A percentile compares a stretch with the other conserved stretches of the same genome.
Conservation (phyloP, 53 echinoderm and acorn worm genomes). For the Actinopyga echinites region DNA sequence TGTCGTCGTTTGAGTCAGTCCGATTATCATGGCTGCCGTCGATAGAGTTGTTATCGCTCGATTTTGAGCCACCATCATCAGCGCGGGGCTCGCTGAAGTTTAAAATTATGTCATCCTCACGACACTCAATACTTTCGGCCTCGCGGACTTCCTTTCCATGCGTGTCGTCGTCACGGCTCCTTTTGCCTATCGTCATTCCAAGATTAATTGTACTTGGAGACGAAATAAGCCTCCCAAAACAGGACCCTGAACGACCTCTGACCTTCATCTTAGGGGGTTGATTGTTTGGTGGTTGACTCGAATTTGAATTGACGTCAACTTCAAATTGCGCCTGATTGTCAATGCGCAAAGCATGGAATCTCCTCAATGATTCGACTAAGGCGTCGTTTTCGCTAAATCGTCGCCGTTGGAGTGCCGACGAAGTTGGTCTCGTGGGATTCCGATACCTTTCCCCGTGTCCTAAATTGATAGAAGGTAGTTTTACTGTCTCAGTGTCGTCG, state of each 20-base stretch:
- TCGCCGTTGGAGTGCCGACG: not conserved
- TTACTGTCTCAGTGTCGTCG: not conserved
- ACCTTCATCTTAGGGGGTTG: not conserved
- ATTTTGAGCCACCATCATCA: not conserved
- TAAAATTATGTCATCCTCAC: too few species aligned
- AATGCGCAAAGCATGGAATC: constrained; percentile 35
- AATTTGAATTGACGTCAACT: not conserved
- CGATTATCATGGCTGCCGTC: too few species aligned
- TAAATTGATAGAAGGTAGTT: not conserved
- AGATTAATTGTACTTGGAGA: too few species aligned
- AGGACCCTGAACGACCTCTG: constrained; percentile 11
- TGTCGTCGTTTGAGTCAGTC: not conserved
- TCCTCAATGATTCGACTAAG: constrained; percentile 33
- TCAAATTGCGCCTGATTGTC: not conserved
- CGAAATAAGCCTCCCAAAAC: constrained; percentile 10
- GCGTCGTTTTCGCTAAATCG: constrained; percentile 63
- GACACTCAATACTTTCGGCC: too few species aligned
- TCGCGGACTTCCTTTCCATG: too few species aligned
- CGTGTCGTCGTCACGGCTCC: too few species aligned
- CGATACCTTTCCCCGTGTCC: not conserved
- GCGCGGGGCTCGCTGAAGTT: too few species aligned
- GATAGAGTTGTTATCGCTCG: not conserved
- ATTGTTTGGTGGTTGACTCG: not conserved
- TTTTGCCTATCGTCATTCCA: too few species aligned
- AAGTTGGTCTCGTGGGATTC: not conserved